Base-by-base conservation (phyloP, 1,140 invertebrate species). In the Diploscapter pachys region DNA sequence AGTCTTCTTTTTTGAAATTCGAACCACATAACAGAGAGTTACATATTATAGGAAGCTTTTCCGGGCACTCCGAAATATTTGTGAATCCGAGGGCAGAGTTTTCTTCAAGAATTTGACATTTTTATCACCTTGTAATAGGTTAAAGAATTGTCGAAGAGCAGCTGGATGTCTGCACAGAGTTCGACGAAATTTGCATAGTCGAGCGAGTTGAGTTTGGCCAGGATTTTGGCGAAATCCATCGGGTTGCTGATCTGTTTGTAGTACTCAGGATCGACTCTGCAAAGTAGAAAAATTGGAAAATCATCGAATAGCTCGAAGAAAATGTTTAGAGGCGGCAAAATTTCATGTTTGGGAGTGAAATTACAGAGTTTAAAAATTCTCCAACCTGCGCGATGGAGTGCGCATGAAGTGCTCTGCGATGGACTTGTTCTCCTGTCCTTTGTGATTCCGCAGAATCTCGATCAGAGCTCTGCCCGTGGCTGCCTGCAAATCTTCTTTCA, bases 131-230 rank as follows among this genome's bases (percentile, higher is more conserved):
- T 95, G 86, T 97, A 98, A 88, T 96, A 94, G 3, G 91, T 91
- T 86, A 95, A 94, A 0, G 93, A 92, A 89, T 96, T 96, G 75
- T 90, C 92, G 62, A 95, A 91, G 80, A 96, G 89, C 55, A 95
- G 86, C 83, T 94, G 92, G 82, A 96, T 90, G 87, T 96, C 94
- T 56, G 89, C 88, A 75, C 92, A 90, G 76, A 96, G 89, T 82
- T 95, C 93, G 57, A 94, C 92, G 78, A 95, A 89, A 85, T 94
- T 92, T 79, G 92, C 90, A 87, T 95, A 95, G 77, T 93, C 93
- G 80, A 97, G 95, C 9, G 93, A 95, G 89, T 95, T 96, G 11
- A 98, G 86, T 87, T 96, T 97, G 83, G 97, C 94, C 86, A 96
- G 94, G 49, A 96, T 93, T 88, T 93, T 92, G 49, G 96, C 86